These are phyloP conservation scores for Eristalinus aeneus DNA, from an alignment of 2,888 invertebrate genomes.

Conservation along the genomic window DNA sequence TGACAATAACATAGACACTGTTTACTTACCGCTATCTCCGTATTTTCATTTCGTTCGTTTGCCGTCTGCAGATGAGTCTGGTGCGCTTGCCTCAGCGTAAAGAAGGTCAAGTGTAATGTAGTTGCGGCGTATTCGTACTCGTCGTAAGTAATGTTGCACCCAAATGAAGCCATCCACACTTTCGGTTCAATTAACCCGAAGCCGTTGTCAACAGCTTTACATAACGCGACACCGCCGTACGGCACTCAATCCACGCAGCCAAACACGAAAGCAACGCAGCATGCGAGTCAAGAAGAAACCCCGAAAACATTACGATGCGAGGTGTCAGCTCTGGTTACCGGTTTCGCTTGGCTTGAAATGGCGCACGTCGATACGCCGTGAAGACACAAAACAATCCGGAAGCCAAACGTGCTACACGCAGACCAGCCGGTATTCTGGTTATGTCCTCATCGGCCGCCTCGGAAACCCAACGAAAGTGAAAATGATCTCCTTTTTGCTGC, in stretches of 20 bases:
- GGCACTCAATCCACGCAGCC: constrained; percentile 25
- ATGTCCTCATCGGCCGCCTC: constrained; percentile 50
- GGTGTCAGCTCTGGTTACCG: constrained; percentile 65
- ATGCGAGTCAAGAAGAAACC: not conserved
- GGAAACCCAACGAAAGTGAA: constrained; percentile 69
- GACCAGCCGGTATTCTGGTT: constrained; percentile 63
- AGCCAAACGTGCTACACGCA: constrained; percentile 60
- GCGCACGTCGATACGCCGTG: not conserved
- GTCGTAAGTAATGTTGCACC: constrained; percentile 24
- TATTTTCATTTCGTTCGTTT: not conserved
- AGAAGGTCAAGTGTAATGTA: constrained; percentile 58
- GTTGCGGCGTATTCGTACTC: not conserved
- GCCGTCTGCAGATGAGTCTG: not conserved
- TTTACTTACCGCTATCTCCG: constrained; percentile 16
- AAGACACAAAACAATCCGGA: constrained; percentile 62
- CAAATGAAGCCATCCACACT: constrained; percentile 41
- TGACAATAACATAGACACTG: not conserved
- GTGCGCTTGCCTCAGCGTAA: not conserved
- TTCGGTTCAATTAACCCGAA: constrained; percentile 25
- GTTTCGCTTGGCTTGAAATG: constrained; percentile 46
- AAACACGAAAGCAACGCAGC: constrained; percentile 17
- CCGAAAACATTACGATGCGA: constrained; percentile 34
- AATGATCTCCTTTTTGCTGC: constrained; percentile 51
- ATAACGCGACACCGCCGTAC: constrained; percentile 26
- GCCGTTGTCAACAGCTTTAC: constrained; percentile 37